Percentiles rank a stretch among this genome's conserved stretches.
Evolutionary conservation across 2,888 invertebrate species (phyloP).

Genomic region (Stenodera caucasica): DNA sequence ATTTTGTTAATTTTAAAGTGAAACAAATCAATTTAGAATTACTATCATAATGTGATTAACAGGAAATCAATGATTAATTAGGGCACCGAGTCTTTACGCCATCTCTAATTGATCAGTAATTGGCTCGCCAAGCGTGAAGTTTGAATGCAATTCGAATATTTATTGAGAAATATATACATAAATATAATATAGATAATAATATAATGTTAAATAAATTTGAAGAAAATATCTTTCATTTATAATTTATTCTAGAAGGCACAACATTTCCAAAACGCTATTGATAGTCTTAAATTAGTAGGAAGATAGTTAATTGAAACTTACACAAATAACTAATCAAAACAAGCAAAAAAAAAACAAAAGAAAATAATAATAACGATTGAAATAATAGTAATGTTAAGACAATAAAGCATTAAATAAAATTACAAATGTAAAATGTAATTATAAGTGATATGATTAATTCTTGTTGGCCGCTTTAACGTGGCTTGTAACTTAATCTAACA

Average conservation of each 20-base stretch:
- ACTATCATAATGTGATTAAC: no score
- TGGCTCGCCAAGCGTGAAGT: no score
- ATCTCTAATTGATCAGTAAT: no score
- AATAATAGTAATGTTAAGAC: constrained; percentile 13
- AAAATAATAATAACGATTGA: constrained; percentile 10
- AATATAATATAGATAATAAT: no score
- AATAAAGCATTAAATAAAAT: constrained; percentile 32
- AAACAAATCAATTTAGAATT: no score
- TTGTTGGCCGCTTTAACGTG: constrained; percentile 44
- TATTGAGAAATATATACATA: no score
- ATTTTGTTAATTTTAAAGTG: no score
- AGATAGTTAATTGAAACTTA: background rate
- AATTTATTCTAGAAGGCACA: constrained; percentile 43
- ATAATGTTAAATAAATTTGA: no score
- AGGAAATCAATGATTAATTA: no score
- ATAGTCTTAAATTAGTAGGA: constrained; percentile 10
- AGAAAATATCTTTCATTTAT: background rate
- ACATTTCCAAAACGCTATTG: constrained; percentile 46
- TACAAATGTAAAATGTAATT: constrained; percentile 36
- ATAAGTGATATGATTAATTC: constrained; percentile 54
- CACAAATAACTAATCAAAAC: constrained; percentile 14
- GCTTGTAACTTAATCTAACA: constrained; percentile 34
- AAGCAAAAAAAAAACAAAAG: constrained; percentile 25
- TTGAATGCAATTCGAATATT: no score
- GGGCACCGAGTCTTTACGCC: no score